phyloP scores from a whole-genome alignment of 2,888 invertebrate species.

The Aleiodes alternator region DNA sequence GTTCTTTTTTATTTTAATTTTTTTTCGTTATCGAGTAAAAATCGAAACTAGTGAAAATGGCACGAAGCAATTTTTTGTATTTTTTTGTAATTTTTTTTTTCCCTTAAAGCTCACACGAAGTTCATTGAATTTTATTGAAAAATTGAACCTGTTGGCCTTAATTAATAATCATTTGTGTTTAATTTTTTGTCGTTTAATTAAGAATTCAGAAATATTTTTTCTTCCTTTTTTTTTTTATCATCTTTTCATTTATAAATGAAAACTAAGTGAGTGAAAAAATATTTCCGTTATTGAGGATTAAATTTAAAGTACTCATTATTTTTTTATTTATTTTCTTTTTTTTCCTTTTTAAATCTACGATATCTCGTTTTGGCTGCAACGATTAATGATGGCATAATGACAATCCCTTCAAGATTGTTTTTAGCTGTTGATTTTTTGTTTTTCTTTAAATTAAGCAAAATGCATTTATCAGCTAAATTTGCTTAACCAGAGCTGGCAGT shows the following conservation, averaged over 20 bases:
- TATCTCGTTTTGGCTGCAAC: constrained; percentile 34
- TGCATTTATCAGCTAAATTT: constrained; percentile 37
- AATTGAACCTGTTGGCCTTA: constrained; percentile 29
- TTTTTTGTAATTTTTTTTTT: no score
- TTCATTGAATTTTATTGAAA: constrained; percentile 7
- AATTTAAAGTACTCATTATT: constrained; percentile 6
- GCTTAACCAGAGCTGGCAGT: constrained; percentile 83
- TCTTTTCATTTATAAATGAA: constrained; percentile 8
- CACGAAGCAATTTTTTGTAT: constrained; percentile 60
- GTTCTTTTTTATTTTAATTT: neutral
- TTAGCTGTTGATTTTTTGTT: neutral
- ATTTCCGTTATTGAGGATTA: constrained; percentile 26
- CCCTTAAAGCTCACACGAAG: constrained; percentile 38
- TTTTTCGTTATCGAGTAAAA: constrained; percentile 35
- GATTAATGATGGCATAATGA: constrained; percentile 39
- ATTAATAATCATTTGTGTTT: constrained; percentile 27
- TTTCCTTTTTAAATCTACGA: neutral
- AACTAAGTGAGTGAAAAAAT: constrained; percentile 22
- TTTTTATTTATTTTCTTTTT: constrained; percentile 5
- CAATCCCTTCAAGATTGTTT: constrained; percentile 42
- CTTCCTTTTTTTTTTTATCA: neutral
- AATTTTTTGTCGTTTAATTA: constrained; percentile 26
- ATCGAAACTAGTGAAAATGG: constrained; percentile 56
- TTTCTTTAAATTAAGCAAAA: constrained; percentile 32
- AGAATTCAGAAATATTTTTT: constrained; percentile 12